Evolutionary conservation across 2,113 vertebrate genomes (phyloP), one percentile per base, ranked within the genome.

Genomic region (Ginglymostoma cirratum): DNA sequence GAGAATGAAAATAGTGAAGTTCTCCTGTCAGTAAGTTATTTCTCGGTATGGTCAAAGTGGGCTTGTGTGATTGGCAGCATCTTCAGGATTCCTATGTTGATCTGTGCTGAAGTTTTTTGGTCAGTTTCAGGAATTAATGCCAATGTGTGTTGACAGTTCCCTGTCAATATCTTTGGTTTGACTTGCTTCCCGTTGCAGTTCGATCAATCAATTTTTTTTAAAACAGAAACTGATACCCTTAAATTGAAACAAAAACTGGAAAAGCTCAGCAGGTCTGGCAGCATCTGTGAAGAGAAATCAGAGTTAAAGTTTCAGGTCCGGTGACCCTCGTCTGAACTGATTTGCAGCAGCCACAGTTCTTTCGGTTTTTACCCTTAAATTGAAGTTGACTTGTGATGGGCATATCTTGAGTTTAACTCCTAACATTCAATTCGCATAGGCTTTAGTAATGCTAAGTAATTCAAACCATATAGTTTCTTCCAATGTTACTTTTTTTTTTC

Each of bases 401-500:
- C 80, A 21, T 19, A 23, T 42, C 38, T 42, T 38, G 19, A 93
- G 61, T 66, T 93, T 93, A 7, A 93, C 65, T 38, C 65, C 65
- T 92, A 93, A 95, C 27, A 48, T 89, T 10, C 24, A 89, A 45
- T 6, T 48, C 10, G 30, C 15, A 5, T 2, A 92, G 19, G 6
- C 45, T 95, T 95, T 95, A 24, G 15, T 45, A 72, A 15, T 72
- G 45, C 69, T 72, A 27, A 76, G 42, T 95, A 30, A 95, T 72
- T 30, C 12, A 95, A 27, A 72, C 94, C 2, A 52, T 10, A 17
- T 23, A 17, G 69, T 48, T 24, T 0, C 42, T 61, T 12, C 12
- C 12, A 61, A 61, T 61, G 12, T 61, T 61, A 61, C 7, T 61
- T 7, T 61, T 61, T 12, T 66, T 87, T 96, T 7, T 97, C 52